phyloP scores from a whole-genome alignment of 2,113 vertebrate species.

The Spea bombifrons region DNA sequence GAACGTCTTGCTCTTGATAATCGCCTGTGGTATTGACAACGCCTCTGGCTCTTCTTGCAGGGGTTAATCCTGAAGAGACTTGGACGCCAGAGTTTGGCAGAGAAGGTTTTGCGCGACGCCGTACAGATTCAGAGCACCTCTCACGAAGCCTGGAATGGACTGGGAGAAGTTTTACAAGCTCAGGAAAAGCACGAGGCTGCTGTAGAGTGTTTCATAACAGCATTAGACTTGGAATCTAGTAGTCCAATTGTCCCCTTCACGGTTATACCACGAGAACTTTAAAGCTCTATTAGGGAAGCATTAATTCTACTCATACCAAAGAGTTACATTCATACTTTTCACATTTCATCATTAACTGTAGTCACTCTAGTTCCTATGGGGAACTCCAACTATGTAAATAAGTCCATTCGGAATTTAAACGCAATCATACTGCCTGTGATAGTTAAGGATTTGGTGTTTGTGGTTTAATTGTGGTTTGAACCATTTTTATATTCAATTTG shows the following conservation, averaged over 20 bases:
- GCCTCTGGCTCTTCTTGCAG: constrained; percentile 63
- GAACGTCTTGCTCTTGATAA: neutral
- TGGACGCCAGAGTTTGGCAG: constrained; percentile 78
- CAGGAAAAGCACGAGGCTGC: constrained; percentile 78
- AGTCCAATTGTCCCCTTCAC: constrained; percentile 88
- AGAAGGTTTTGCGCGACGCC: constrained; percentile 90
- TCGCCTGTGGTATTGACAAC: neutral
- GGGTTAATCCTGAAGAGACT: constrained; percentile 80
- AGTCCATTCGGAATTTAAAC: too few species aligned
- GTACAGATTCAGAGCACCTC: constrained; percentile 82
- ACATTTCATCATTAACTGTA: too few species aligned
- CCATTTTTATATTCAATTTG: too few species aligned
- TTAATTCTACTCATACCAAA: too few species aligned
- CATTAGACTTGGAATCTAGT: constrained; percentile 93
- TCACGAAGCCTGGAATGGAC: constrained; percentile 87
- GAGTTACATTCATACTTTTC: constrained; percentile 3
- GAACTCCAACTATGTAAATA: too few species aligned
- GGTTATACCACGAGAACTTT: constrained; percentile 89
- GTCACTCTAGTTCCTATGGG: too few species aligned
- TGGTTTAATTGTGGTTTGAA: too few species aligned
- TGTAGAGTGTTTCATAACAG: constrained; percentile 86
- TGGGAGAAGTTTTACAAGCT: constrained; percentile 88
- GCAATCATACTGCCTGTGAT: too few species aligned
- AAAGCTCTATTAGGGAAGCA: constrained; percentile 47
- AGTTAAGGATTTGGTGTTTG: too few species aligned